Conservation (phyloP, 2,113 vertebrate genomes). For the Passer domesticus region DNA sequence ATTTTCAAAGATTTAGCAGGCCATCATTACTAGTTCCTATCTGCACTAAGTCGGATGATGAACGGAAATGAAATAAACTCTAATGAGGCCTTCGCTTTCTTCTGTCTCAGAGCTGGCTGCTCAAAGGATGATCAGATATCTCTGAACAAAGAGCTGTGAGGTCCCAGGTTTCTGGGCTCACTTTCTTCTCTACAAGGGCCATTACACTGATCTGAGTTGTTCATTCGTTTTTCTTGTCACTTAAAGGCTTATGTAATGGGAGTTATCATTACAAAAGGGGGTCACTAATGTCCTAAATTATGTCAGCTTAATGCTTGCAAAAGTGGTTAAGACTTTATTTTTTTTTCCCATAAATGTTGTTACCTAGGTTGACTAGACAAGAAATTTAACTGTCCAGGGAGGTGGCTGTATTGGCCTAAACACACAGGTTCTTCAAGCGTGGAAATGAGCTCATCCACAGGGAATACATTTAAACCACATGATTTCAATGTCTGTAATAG, state of each 20-base stretch:
- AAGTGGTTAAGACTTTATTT: neutral
- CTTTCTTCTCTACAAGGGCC: neutral
- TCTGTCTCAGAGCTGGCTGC: neutral
- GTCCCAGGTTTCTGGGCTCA: neutral
- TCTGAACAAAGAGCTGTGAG: neutral
- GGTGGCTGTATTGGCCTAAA: slow-evolving; percentile 7
- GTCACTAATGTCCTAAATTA: neutral
- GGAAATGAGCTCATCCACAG: neutral
- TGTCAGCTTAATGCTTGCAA: neutral
- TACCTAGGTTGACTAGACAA: neutral
- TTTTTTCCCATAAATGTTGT: neutral
- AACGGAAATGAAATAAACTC: neutral
- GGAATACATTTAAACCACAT: neutral
- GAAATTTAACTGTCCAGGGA: slow-evolving; percentile 25
- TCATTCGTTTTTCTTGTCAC: slow-evolving; percentile 25
- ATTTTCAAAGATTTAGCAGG: neutral
- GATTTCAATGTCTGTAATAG: neutral
- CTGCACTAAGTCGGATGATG: neutral
- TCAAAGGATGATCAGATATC: neutral
- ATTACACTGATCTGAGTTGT: neutral
- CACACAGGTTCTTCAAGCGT: neutral
- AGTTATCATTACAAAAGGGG: neutral
- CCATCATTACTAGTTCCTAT: neutral
- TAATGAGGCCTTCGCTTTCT: neutral
- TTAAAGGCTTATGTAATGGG: neutral